Base-by-base conservation (phyloP, 2,888 invertebrate genomes). In the Drosophila pegasa region DNA sequence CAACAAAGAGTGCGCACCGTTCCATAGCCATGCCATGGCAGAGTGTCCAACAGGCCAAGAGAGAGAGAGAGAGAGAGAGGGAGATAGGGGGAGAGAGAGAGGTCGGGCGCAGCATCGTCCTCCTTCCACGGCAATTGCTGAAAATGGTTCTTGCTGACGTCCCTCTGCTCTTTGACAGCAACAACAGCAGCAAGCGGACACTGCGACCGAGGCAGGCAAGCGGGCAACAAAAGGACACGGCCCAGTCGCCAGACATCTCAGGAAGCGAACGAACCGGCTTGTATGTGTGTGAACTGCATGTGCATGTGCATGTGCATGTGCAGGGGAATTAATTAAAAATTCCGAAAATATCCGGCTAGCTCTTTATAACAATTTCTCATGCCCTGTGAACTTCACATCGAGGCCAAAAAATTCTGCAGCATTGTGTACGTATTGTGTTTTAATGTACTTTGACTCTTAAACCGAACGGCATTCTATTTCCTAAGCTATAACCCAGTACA, bases 281-380 rank as follows among this genome's bases (percentile, higher is more conserved):
- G 51, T 45, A 8, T 65, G 37, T 37, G 41, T 67, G 45, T 16
- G 2, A 25, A 27, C 33, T 20, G 59, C 57, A 37, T 29, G 18
- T 29, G 27, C 27, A 18, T 47, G 47, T 29, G 29, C 2, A 27
- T 47, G 29, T 58, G 54, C 60, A 71, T 75, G 71, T 66, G 71
- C 75, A 75, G 59, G 65, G 64, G 77, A 89, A 88, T 88, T 88
- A 89, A 88, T 88, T 88, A 88, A 88, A 88, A 88, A 89, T 89
- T 88, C 87, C 88, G 71, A 89, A 88, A 88, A 89, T 83, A 86
- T 86, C 78, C 89, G 88, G 85, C 80, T 80, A 86, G 80, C 83
- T 87, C 86, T 85, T 82, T 87, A 82, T 85, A 89, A 85, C 86
- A 76, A 82, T 85, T 84, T 88, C 81, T 78, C 87, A 75, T 71